Conservation (phyloP, 1,140 invertebrate species). For the Drosophila carrolli region DNA sequence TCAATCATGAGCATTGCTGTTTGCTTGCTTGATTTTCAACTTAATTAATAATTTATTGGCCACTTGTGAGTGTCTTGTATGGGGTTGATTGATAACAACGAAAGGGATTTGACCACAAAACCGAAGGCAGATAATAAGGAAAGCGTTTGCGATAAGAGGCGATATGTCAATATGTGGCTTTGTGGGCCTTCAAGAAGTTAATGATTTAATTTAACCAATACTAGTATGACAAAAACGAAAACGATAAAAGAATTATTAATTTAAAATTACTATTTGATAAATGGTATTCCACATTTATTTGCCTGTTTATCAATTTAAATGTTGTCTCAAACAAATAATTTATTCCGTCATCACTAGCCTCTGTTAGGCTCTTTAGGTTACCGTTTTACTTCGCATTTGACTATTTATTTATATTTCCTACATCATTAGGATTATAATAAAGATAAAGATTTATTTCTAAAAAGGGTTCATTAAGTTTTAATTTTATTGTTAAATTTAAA, state of each 20-base stretch:
- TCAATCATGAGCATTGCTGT: constrained; percentile 35
- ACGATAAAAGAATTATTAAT: too few species aligned
- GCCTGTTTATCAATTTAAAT: neutral
- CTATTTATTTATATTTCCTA: neutral
- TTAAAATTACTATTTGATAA: too few species aligned
- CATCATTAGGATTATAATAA: too few species aligned
- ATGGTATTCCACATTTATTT: too few species aligned
- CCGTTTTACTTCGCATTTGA: neutral
- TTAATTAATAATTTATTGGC: constrained; percentile 54
- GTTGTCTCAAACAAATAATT: neutral
- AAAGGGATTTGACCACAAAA: constrained; percentile 26
- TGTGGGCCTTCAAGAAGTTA: neutral
- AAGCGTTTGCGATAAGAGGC: constrained; percentile 10
- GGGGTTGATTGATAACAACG: constrained; percentile 30
- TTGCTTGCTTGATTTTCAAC: constrained; percentile 45
- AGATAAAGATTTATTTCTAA: too few species aligned
- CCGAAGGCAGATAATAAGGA: neutral
- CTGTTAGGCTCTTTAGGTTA: neutral
- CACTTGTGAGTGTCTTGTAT: constrained; percentile 44
- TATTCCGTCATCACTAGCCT: neutral
- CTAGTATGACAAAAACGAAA: neutral
- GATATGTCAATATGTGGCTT: constrained; percentile 1
- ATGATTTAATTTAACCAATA: neutral
- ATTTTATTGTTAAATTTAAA: too few species aligned
- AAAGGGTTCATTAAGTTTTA: too few species aligned